Percentiles rank a stretch among this genome's conserved stretches.
phyloP scores from a whole-genome alignment of 2,113 vertebrate species.

The Crocuta crocuta region DNA sequence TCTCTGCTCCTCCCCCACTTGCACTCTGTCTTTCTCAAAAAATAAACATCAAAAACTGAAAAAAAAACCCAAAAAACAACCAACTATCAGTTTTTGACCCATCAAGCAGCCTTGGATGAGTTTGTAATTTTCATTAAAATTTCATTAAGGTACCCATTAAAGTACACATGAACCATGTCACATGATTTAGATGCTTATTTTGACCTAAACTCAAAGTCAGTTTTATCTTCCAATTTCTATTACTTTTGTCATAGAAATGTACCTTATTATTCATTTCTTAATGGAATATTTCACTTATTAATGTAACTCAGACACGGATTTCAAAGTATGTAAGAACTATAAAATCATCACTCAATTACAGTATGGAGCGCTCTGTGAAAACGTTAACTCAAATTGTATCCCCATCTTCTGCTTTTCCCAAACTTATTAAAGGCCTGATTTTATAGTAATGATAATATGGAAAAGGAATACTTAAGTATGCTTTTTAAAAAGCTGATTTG shows the following conservation, averaged over 20 bases:
- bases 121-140: not conserved
- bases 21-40: too few relatives aligned
- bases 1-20: too few relatives aligned
- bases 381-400: not conserved
- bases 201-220: not conserved
- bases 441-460: not conserved
- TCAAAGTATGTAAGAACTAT: not conserved
- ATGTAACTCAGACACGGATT: not conserved
- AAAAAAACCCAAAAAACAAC: too few relatives aligned
- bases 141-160: not conserved
- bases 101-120: not conserved
- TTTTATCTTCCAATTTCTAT: not conserved
- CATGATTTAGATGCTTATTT: not conserved
- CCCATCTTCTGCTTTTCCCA: not conserved
- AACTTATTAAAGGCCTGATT: not conserved
- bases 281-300: not conserved
- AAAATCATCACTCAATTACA: not conserved
- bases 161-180: not conserved
- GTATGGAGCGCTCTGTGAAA: not conserved
- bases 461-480: not conserved
- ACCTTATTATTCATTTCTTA: not conserved
- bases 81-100: not conserved
- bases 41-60: too few relatives aligned
- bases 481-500: not conserved
- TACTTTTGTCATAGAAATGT: not conserved